Percentiles rank a stretch among this genome's conserved stretches.
phyloP scores from a whole-genome alignment of 2,113 vertebrate species.

The Tupaia chinensis region DNA sequence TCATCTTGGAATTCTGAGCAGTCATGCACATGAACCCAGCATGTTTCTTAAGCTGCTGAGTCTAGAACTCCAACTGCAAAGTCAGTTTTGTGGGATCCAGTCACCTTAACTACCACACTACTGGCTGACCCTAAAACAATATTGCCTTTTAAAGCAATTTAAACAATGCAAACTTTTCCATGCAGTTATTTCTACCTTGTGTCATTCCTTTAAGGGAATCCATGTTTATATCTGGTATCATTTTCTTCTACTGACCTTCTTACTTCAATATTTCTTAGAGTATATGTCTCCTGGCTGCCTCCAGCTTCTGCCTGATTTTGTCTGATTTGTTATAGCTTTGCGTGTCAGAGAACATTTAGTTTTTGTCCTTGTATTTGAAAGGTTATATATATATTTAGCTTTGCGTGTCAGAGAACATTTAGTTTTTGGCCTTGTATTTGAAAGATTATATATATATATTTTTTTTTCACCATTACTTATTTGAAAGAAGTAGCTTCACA shows the following conservation, averaged over 20 bases:
- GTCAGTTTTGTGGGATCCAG: too few species aligned
- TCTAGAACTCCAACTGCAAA: too few species aligned
- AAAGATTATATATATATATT: background rate
- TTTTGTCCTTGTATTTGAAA: constrained; percentile 30
- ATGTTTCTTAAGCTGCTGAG: too few species aligned
- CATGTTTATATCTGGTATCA: background rate
- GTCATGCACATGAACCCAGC: too few species aligned
- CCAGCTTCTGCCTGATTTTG: background rate
- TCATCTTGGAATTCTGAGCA: too few species aligned
- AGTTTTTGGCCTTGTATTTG: constrained; percentile 22
- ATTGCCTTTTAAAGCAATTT: background rate
- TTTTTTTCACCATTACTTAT: background rate
- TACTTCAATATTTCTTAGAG: background rate
- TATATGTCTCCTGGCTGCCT: background rate
- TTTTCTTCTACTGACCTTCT: background rate
- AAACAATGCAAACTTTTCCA: background rate
- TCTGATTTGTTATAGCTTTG: constrained; percentile 31
- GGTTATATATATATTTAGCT: background rate
- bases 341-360: background rate
- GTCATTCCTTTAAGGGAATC: background rate
- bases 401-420: background rate
- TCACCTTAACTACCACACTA: too few species aligned
- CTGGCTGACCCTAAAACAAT: too few species aligned
- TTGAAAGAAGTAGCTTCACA: background rate
- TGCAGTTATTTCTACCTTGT: background rate